A percentile compares a stretch with the other conserved stretches of the same genome.
Conservation (phyloP, 1,140 invertebrate species). For the Antheraea mylitta region DNA sequence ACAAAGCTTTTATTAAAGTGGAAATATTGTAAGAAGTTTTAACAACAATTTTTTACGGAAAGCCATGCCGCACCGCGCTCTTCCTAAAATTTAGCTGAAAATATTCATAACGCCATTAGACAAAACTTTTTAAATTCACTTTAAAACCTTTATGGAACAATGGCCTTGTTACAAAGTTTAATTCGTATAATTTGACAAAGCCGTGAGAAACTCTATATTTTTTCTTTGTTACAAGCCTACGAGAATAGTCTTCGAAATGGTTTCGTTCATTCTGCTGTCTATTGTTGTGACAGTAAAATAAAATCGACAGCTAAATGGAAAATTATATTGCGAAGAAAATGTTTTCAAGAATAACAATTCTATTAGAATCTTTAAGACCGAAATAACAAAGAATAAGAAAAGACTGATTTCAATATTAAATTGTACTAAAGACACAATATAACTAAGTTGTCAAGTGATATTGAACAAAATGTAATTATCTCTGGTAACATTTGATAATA, state of each 20-base stretch:
- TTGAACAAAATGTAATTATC: no score
- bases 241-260: neutral
- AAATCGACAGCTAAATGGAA: neutral
- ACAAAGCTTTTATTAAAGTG: neutral
- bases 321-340: neutral
- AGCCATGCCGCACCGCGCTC: neutral
- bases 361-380: no score
- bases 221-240: neutral
- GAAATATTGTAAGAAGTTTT: neutral
- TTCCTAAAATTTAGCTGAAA: neutral
- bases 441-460: no score
- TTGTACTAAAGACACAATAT: no score
- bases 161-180: neutral
- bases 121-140: conserved; percentile 1
- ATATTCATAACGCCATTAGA: neutral
- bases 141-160: conserved; percentile 3
- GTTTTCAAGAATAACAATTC: no score
- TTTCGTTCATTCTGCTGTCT: neutral
- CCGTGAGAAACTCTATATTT: neutral
- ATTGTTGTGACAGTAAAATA: neutral
- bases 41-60: neutral
- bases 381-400: no score
- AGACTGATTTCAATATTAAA: neutral
- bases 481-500: no score
- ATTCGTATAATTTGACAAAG: neutral